These are phyloP conservation scores for Ciconia nigra DNA, from an alignment of 2,797 vertebrate genomes.

Conservation along the genomic window DNA sequence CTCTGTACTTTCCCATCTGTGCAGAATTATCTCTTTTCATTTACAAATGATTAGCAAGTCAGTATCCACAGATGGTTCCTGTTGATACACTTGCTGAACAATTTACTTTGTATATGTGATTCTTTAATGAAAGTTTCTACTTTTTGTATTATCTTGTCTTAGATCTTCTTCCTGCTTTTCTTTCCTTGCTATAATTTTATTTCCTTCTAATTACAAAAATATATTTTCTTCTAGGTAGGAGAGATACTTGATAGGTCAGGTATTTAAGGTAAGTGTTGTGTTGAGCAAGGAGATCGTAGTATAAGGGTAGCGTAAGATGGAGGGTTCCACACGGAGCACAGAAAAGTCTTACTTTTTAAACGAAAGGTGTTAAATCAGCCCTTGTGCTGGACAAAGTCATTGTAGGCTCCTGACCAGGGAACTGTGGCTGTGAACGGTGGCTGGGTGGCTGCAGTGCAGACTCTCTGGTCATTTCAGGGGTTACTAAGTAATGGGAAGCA, in stretches of 20 bases:
- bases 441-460: not conserved
- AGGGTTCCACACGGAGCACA: not conserved
- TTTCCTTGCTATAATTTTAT: not conserved
- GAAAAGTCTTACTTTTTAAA: not conserved
- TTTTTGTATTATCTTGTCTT: not conserved
- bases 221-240: not conserved
- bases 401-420: not conserved
- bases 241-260: not conserved
- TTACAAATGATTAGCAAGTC: not conserved
- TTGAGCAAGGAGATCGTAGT: rapidly evolving
- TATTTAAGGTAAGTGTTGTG: not conserved
- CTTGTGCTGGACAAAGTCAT: not conserved
- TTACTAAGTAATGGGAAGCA: not conserved
- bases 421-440: not conserved
- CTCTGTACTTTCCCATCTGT: not conserved
- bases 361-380: not conserved
- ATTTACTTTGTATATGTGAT: not conserved
- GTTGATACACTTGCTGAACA: not conserved
- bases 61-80: not conserved
- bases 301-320: not conserved
- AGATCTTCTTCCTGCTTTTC: not conserved
- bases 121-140: not conserved
- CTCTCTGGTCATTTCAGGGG: not conserved
- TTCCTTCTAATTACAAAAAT: not conserved
- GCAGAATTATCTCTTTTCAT: not conserved